Evolutionary conservation across 2,888 invertebrate species (phyloP).

Genomic region (Zaprionus lineosus): DNA sequence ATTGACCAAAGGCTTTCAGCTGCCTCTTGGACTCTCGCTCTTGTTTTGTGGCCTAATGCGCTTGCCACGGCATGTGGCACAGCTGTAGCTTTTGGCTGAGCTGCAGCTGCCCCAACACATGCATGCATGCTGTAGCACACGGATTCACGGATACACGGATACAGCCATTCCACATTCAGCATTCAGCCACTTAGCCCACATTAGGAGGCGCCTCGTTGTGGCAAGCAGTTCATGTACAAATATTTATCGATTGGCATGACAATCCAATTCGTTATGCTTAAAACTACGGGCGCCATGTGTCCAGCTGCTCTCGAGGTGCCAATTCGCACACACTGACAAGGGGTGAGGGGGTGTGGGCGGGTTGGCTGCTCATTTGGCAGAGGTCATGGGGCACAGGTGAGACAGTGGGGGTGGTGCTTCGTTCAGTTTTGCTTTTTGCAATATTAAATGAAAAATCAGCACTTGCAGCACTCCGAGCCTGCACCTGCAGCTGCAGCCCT

Average conservation of each 20-base stretch:
- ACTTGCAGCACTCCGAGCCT: slow-evolving; percentile 18
- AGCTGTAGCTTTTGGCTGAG: slow-evolving; percentile 30
- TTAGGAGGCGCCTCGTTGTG: slow-evolving; percentile 50
- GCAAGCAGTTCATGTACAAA: slow-evolving; percentile 58
- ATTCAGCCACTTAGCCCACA: slow-evolving; percentile 63
- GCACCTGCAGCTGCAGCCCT: background rate
- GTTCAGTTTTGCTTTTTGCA: slow-evolving; percentile 29
- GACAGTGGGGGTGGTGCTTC: too few relatives aligned
- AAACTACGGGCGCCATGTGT: slow-evolving; percentile 58
- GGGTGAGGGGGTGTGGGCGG: background rate
- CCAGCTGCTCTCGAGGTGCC: slow-evolving; percentile 33
- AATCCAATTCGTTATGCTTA: slow-evolving; percentile 72
- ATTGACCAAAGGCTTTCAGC: slow-evolving; percentile 56
- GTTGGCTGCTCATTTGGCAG: too few relatives aligned
- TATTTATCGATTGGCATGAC: slow-evolving; percentile 78
- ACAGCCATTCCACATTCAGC: too few relatives aligned
- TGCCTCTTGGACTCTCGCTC: background rate
- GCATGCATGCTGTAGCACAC: background rate
- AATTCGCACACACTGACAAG: slow-evolving; percentile 16
- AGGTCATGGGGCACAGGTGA: background rate
- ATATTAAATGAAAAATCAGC: slow-evolving; percentile 68
- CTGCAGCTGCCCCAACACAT: slow-evolving; percentile 2
- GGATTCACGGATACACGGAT: too few relatives aligned
- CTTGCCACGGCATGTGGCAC: slow-evolving; percentile 36
- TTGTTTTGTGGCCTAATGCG: slow-evolving; percentile 32